Evolutionary conservation across 2,888 invertebrate genomes (phyloP), one percentile per base, ranked within the genome.

Genomic region (Chloroclysta siterata): DNA sequence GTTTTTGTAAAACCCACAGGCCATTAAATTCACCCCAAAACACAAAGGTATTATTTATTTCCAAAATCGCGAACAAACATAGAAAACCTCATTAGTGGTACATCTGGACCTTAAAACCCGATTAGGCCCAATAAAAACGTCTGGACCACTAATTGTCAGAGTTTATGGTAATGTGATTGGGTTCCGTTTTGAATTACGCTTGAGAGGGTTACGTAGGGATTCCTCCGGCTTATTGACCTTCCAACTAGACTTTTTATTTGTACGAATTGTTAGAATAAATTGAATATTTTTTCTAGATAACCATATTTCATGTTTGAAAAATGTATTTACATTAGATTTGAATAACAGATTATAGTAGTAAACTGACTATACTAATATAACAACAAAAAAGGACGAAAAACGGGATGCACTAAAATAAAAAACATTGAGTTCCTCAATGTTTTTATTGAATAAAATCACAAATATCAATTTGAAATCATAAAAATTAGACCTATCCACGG

Each of bases 151-250:
- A 65, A 65, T 61, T 65, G 60, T 17, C 29, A 29, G 36, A 41
- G 48, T 48, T 50, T 58, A 63, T 61, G 63, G 46, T 63, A 63
- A 66, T 66, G 55, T 59, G 58, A 65, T 66, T 63, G 59, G 55
- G 42, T 59, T 50, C 65, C 53, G 57, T 41, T 48, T 60, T 59
- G 52, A 64, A 60, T 54, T 44, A 60, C 42, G 48, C n/a, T 46
- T 46, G 11, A 39, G 11, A 17, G 46, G 46, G 46, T 46, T 46
- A 2, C 10, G 4, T 10, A 46, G 7, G 44, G 11, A 1, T 1
- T 39, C 11, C 1, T 14, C 15, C 44, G 17, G 46, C 46, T 46
- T 46, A 15, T 46, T 46, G 46, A 46, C 17, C 46, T 46, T 44
- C 44, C 8, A 14, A 15, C 44, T 8, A 8, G 36, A 39, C 44